Evolutionary conservation across 2,113 vertebrate species (phyloP).

Genomic region (Cranoglanis bouderius): DNA sequence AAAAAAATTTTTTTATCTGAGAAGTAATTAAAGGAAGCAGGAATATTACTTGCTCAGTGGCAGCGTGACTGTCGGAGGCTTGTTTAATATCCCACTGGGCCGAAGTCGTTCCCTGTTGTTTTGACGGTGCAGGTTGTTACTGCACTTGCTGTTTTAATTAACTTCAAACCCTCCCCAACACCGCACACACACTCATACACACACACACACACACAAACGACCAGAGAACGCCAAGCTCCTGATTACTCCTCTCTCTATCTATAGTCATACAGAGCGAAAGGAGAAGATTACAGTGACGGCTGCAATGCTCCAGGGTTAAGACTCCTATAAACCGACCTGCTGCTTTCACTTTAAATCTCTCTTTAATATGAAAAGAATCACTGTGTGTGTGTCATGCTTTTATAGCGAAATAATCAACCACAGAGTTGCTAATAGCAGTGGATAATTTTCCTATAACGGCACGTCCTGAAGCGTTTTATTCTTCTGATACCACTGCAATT

Average conservation of each 20-base stretch:
- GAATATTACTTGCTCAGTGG: constrained; percentile 58
- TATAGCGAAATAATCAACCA: not conserved
- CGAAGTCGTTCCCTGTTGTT: constrained; percentile 69
- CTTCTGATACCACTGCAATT: not conserved
- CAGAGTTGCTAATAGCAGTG: accelerated
- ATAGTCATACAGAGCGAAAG: constrained; percentile 30
- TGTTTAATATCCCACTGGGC: constrained; percentile 72
- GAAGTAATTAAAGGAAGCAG: constrained; percentile 59
- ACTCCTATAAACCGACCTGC: not conserved
- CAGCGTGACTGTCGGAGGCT: constrained; percentile 62
- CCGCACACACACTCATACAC: constrained; percentile 11
- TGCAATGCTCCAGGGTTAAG: constrained; percentile 29
- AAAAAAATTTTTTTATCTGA: constrained; percentile 35
- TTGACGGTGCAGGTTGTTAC: constrained; percentile 73
- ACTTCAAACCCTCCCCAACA: constrained; percentile 55
- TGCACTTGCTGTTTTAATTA: constrained; percentile 76
- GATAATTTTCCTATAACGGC: not conserved
- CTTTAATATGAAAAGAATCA: not conserved
- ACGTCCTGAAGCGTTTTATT: not conserved
- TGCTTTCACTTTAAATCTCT: not conserved
- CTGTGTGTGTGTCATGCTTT: not conserved
- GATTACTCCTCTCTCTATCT: constrained; percentile 37
- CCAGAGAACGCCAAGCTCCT: constrained; percentile 37
- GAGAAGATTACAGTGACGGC: constrained; percentile 29
- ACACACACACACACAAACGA: not conserved